Conservation (phyloP, 1,140 invertebrate species). For the Zaprionus ornatus region DNA sequence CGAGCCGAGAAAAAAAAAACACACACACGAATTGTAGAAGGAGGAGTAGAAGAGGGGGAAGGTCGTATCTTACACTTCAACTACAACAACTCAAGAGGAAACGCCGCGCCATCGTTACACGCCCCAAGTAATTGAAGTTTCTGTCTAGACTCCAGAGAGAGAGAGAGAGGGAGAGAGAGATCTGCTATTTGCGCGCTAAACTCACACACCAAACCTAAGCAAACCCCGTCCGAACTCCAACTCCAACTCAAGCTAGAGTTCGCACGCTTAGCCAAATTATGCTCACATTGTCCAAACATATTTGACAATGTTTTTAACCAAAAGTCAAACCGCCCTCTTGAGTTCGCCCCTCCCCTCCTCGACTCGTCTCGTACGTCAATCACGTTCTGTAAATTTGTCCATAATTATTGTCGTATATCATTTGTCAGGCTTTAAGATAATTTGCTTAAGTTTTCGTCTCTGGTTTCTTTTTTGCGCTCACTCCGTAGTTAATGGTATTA, state of each 20-base stretch:
- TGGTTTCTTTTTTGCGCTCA: not conserved
- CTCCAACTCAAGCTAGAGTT: not conserved
- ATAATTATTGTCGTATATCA: conserved; percentile 44
- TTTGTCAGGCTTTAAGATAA: conserved; percentile 24
- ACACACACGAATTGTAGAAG: conserved; percentile 15
- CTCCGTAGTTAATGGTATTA: conserved; percentile 3
- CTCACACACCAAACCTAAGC: no score
- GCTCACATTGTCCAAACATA: conserved; percentile 30
- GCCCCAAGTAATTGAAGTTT: conserved; percentile 36
- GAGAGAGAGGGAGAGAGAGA: not conserved
- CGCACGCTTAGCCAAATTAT: conserved; percentile 13
- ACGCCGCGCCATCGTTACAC: conserved; percentile 32
- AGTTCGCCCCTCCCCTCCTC: not conserved
- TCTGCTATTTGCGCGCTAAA: not conserved
- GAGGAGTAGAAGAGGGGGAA: conserved; percentile 32
- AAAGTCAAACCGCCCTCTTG: not conserved
- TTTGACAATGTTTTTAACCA: conserved; percentile 24
- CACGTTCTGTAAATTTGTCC: conserved; percentile 56
- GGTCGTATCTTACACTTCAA: conserved; percentile 41
- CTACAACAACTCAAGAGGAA: conserved; percentile 40
- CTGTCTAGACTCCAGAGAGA: not conserved
- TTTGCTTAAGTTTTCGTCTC: conserved; percentile 5
- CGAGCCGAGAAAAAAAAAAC: conserved; percentile 12
- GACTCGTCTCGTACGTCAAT: conserved; percentile 46
- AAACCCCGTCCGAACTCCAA: not conserved